Percentiles rank a stretch among this genome's conserved stretches.
Conservation (phyloP, 2,797 vertebrate genomes). For the Sorex maritimensis region DNA sequence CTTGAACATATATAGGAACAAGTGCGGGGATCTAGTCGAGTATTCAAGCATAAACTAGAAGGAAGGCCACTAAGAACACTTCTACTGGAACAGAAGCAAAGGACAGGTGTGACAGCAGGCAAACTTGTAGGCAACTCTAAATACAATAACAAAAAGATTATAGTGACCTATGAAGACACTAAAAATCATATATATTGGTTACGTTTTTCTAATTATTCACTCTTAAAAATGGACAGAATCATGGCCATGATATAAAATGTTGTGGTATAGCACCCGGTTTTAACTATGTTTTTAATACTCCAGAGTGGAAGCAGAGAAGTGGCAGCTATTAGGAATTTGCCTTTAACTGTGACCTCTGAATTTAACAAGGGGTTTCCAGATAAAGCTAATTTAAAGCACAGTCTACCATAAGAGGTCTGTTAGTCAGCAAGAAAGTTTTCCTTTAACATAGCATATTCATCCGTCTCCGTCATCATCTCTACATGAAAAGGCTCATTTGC, state of each 20-base stretch:
- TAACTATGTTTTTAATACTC: not conserved
- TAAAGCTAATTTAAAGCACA: not conserved
- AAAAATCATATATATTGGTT: not conserved
- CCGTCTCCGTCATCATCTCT: not conserved
- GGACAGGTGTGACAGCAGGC: not conserved
- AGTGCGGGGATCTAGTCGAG: not conserved
- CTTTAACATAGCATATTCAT: not conserved
- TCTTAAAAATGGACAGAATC: not conserved
- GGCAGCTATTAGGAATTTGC: not conserved
- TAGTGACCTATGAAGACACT: not conserved
- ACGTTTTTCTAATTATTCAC: not conserved
- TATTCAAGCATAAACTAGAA: too few relatives aligned
- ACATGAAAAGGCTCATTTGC: not conserved
- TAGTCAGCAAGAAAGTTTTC: not conserved
- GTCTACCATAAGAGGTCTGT: not conserved
- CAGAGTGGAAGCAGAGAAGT: not conserved
- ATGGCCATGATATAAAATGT: not conserved
- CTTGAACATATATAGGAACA: not conserved
- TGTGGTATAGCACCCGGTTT: not conserved
- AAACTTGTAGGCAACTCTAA: not conserved
- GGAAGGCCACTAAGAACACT: not conserved
- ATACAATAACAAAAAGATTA: slow-evolving; percentile 1
- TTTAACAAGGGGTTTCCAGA: not conserved
- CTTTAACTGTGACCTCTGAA: not conserved
- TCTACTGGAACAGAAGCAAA: not conserved